A percentile compares a stretch with the other conserved stretches of the same genome.
phyloP scores from a whole-genome alignment of 2,888 invertebrate genomes.

The Drosophila nigritarsus region DNA sequence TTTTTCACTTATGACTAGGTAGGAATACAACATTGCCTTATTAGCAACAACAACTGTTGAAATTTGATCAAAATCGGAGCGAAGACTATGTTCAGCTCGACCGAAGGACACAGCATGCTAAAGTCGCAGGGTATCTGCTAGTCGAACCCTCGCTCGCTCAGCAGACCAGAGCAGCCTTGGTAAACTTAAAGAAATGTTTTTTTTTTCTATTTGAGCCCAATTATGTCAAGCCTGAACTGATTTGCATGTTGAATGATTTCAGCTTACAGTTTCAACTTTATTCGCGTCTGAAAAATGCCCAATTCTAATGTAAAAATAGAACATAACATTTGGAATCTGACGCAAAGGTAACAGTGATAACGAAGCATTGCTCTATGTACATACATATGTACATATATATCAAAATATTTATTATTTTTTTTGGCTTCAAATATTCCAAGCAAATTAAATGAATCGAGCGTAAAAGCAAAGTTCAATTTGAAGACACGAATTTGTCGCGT shows the following conservation, averaged over 20 bases:
- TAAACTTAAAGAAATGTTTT: not conserved
- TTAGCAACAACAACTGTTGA: not conserved
- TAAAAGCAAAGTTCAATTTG: slow-evolving; percentile 52
- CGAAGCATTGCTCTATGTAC: not conserved
- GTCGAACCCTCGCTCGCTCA: not conserved
- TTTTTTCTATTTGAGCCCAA: not conserved
- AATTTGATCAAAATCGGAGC: not conserved
- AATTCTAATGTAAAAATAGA: not conserved
- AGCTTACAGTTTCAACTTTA: not conserved
- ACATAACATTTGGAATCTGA: not conserved
- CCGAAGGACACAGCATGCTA: not conserved
- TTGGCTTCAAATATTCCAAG: not conserved
- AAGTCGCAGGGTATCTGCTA: not conserved
- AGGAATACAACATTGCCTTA: not conserved
- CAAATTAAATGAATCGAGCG: slow-evolving; percentile 9
- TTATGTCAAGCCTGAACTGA: not conserved
- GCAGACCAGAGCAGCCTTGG: not conserved
- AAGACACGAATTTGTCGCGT: slow-evolving; percentile 16
- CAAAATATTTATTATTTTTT: not conserved
- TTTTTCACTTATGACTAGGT: not conserved
- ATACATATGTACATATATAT: not conserved
- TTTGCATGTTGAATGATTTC: not conserved
- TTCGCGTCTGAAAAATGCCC: not conserved
- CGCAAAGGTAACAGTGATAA: not conserved
- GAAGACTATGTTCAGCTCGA: not conserved